Evolutionary conservation across 2,113 vertebrate species (phyloP).

Genomic region (Rhinolophus ferrumequinum): DNA sequence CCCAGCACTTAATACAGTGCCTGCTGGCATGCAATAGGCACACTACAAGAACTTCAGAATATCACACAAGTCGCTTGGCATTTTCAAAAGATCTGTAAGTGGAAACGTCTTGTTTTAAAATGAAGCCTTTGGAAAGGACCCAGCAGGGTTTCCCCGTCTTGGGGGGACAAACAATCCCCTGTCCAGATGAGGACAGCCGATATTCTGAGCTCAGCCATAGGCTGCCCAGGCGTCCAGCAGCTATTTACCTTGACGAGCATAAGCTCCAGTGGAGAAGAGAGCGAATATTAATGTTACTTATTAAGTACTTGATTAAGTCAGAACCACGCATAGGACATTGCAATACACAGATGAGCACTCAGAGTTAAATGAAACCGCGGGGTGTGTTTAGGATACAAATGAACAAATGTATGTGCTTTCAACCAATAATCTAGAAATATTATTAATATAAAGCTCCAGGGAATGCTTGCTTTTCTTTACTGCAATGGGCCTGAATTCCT

Average conservation of each 20-base stretch:
- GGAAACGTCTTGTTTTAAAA: conserved; percentile 37
- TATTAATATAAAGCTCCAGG: conserved; percentile 13
- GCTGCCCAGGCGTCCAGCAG: conserved; percentile 37
- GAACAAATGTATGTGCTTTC: conserved; percentile 76
- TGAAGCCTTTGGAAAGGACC: conserved; percentile 1
- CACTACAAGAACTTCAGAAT: neutral
- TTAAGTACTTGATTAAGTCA: conserved; percentile 75
- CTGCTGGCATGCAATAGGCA: neutral
- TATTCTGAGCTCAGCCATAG: conserved; percentile 66
- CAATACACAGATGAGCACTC: conserved; percentile 64
- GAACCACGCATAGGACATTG: neutral
- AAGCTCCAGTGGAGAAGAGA: conserved; percentile 6
- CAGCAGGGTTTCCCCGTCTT: neutral
- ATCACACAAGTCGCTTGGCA: neutral
- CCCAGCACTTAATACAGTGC: neutral
- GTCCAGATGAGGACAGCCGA: conserved; percentile 56
- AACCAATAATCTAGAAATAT: conserved; percentile 72
- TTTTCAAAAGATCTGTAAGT: neutral
- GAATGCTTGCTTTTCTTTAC: conserved; percentile 63
- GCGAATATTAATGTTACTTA: conserved; percentile 60
- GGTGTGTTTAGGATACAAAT: conserved; percentile 79
- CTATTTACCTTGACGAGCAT: neutral
- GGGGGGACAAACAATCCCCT: conserved; percentile 18
- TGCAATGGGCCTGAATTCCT: conserved; percentile 6
- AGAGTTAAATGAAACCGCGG: conserved; percentile 10